Evolutionary conservation across 2,888 invertebrate genomes (phyloP).

Genomic region (Sesamia inferens): DNA sequence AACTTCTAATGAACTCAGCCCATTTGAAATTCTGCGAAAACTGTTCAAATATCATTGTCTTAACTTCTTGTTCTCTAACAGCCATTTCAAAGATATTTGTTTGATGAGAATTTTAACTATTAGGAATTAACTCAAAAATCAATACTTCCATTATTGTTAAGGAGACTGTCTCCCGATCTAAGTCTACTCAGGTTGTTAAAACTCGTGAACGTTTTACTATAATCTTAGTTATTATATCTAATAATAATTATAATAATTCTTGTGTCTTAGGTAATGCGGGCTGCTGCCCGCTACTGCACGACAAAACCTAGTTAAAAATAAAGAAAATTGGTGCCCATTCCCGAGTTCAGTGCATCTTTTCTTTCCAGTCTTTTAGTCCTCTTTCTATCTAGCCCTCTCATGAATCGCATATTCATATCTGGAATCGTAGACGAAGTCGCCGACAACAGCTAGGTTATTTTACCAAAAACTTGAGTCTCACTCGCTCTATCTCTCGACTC

Average conservation of each 20-base stretch:
- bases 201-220: neutral
- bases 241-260: no score
- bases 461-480: neutral
- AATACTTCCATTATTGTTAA: slow-evolving; percentile 1
- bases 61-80: slow-evolving; percentile 32
- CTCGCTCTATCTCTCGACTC: neutral
- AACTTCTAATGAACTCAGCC: slow-evolving; percentile 47
- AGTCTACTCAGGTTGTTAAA: neutral
- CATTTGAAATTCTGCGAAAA: slow-evolving; percentile 49
- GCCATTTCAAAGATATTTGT: slow-evolving; percentile 20
- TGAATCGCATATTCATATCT: no score
- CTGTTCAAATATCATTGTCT: slow-evolving; percentile 30
- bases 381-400: no score
- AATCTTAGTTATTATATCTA: neutral
- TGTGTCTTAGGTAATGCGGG: no score
- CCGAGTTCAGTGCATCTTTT: no score
- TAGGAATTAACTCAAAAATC: slow-evolving; percentile 10
- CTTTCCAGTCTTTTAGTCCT: no score
- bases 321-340: no score
- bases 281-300: no score
- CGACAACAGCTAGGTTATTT: no score
- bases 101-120: slow-evolving; percentile 47
- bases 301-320: no score
- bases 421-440: no score
- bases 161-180: neutral